A percentile compares a stretch with the other conserved stretches of the same genome.
phyloP scores from a whole-genome alignment of 2,113 vertebrate genomes.

The Craseonycteris thonglongyai region DNA sequence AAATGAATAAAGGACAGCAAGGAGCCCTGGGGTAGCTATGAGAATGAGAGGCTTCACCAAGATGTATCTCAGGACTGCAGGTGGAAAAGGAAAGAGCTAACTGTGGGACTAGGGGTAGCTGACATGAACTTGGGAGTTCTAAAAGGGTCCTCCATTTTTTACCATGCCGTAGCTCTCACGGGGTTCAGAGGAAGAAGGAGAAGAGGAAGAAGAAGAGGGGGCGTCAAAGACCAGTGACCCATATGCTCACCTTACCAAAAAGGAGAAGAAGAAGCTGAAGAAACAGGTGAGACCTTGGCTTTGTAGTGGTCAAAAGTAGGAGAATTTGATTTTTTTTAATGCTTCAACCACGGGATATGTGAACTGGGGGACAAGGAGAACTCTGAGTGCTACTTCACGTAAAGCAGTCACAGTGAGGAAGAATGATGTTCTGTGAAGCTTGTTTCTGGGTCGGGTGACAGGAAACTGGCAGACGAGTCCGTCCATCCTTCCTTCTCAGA shows the following conservation, averaged over 20 bases:
- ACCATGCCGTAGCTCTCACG: not conserved
- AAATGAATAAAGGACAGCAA: not conserved
- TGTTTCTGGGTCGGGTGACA: not conserved
- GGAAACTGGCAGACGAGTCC: not conserved
- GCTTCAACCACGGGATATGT: not conserved
- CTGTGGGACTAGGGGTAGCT: not conserved
- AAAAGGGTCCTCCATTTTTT: not conserved
- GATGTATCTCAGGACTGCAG: not conserved
- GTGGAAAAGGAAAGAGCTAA: not conserved
- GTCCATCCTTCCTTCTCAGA: constrained; percentile 74
- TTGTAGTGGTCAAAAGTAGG: not conserved
- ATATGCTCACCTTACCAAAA: constrained; percentile 88
- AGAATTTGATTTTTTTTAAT: not conserved
- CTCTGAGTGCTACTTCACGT: no score
- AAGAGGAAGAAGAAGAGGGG: constrained; percentile 56
- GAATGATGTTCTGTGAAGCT: not conserved
- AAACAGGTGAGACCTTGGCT: constrained; percentile 79
- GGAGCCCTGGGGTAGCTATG: not conserved
- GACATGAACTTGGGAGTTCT: not conserved
- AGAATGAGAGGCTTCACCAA: not conserved
- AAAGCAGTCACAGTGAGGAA: not conserved
- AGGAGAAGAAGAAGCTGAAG: constrained; percentile 93
- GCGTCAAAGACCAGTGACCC: constrained; percentile 76
- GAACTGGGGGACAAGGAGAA: not conserved
- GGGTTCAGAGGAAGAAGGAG: constrained; percentile 35